Percentiles rank a stretch among this genome's conserved stretches.
These are phyloP conservation scores for Heliconius ismenius DNA, from an alignment of 2,888 invertebrate genomes.

Conservation along the genomic window DNA sequence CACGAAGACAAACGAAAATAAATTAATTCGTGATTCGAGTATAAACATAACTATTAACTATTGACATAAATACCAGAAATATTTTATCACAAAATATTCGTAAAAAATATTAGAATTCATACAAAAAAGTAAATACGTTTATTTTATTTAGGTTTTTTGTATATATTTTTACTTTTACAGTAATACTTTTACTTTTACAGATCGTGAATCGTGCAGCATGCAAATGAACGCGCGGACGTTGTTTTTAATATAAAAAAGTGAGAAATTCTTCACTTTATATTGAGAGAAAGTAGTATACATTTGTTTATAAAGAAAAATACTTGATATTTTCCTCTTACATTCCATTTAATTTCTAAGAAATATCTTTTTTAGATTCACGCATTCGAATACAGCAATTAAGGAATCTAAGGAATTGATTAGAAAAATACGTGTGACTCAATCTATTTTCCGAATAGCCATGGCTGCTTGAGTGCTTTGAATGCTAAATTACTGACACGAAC, in stretches of 20 bases:
- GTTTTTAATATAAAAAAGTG: conserved; percentile 15
- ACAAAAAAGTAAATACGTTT: not conserved
- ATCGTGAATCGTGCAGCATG: conserved; percentile 18
- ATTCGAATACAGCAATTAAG: not conserved
- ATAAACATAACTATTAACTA: not conserved
- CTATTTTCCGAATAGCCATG: not conserved
- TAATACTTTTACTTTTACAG: conserved; percentile 19
- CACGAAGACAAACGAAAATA: not conserved
- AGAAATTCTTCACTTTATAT: conserved; percentile 4
- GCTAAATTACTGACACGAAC: conserved; percentile 24
- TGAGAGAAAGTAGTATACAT: conserved; percentile 2
- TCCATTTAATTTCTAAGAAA: too few species aligned
- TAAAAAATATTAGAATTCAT: not conserved
- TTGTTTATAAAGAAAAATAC: not conserved
- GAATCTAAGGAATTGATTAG: too few species aligned
- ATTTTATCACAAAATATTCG: not conserved
- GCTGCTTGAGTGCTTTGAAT: conserved; percentile 1
- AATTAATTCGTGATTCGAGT: not conserved
- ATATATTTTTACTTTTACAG: conserved; percentile 7
- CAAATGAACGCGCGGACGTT: conserved; percentile 16
- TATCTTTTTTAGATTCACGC: not conserved
- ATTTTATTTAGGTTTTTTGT: conserved; percentile 7
- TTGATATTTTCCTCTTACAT: not conserved
- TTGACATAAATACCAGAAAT: not conserved
- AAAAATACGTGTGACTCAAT: conserved; percentile 5